These are phyloP conservation scores for Carcina quercana DNA, from an alignment of 2,888 invertebrate genomes.

Conservation along the genomic window DNA sequence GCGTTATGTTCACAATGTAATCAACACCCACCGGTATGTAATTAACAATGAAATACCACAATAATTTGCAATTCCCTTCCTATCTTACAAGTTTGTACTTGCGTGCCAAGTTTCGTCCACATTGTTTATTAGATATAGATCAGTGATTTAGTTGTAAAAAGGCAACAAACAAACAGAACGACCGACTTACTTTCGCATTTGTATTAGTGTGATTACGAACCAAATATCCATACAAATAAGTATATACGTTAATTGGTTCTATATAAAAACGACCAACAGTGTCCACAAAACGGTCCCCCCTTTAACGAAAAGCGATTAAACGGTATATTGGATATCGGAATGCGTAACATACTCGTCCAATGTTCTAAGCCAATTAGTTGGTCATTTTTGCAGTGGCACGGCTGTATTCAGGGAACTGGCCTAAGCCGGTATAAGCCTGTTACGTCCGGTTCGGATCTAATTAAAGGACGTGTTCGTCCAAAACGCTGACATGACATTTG, in stretches of 20 bases:
- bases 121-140: too few species aligned
- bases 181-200: too few species aligned
- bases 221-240: not conserved
- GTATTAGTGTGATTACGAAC: too few species aligned
- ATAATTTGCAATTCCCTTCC: too few species aligned
- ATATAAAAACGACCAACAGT: not conserved
- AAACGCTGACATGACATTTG: slow-evolving; percentile 63
- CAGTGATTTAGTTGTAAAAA: too few species aligned
- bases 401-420: slow-evolving; percentile 45
- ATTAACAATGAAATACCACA: too few species aligned
- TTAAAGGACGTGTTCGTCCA: slow-evolving; percentile 65
- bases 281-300: slow-evolving; percentile 17
- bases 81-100: too few species aligned
- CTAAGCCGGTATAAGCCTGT: slow-evolving; percentile 70
- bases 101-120: too few species aligned
- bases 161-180: too few species aligned
- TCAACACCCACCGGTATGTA: too few species aligned
- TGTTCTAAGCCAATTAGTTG: slow-evolving; percentile 71
- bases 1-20: too few species aligned
- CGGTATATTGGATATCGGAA: slow-evolving; percentile 62
- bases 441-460: slow-evolving; percentile 68
- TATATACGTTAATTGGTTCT: not conserved
- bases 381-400: slow-evolving; percentile 66
- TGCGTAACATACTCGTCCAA: slow-evolving; percentile 47
- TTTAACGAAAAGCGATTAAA: slow-evolving; percentile 51